A percentile compares a stretch with the other conserved stretches of the same genome.
Conservation (phyloP, 2,113 vertebrate species). For the Erinaceus europaeus region DNA sequence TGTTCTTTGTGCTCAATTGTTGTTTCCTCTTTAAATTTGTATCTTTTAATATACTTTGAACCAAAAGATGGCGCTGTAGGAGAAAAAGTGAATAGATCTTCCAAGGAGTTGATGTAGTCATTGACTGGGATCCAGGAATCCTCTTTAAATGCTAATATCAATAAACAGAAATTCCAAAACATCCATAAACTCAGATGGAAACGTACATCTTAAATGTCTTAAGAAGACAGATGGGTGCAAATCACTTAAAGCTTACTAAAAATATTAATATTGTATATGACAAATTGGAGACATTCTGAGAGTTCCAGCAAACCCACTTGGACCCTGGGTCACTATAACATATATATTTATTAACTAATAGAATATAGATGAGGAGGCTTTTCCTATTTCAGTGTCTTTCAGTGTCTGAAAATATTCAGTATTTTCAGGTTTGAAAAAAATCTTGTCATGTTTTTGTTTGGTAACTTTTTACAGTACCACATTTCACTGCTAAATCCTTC, state of each 20-base stretch:
- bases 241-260: background rate
- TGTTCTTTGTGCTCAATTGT: background rate
- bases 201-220: background rate
- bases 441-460: background rate
- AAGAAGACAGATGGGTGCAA: background rate
- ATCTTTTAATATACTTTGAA: slow-evolving; percentile 50
- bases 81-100: slow-evolving; percentile 66
- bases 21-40: background rate
- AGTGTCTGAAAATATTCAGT: background rate
- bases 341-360: background rate
- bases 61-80: slow-evolving; percentile 86
- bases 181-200: background rate
- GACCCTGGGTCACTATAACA: background rate
- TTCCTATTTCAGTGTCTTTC: background rate
- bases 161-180: background rate
- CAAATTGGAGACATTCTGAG: background rate
- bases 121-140: background rate
- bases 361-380: background rate
- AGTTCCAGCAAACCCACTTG: background rate
- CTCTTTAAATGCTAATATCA: background rate
- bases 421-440: background rate
- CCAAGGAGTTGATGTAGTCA: background rate
- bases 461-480: background rate
- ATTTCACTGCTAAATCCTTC: background rate
- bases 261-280: background rate